Base-by-base conservation (phyloP, 2,113 vertebrate genomes). In the Cardinalis cardinalis region DNA sequence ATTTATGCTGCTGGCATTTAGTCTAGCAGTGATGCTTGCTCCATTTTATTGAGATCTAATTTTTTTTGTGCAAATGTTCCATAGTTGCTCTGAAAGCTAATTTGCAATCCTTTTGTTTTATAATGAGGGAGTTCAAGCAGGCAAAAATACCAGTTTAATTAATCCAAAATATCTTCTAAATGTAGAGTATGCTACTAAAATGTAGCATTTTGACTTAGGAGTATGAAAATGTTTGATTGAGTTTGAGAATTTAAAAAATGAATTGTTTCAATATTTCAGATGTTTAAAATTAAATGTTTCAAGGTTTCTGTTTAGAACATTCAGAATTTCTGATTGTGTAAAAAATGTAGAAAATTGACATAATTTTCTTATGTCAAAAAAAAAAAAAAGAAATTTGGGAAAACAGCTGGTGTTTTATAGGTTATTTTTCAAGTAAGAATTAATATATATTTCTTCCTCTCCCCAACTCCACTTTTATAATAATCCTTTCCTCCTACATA, bases 401-500 rank as follows among this genome's bases (percentile, higher is more conserved):
- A 88, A 86, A 44, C 3, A 43, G 18, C 17, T 64, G 7, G 12
- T 63, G 20, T 32, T 85, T 53, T 40, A 49, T 23, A 46, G 12
- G 16, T 43, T 72, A 60, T 79, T 88, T 92, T 86, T 65, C 23
- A 43, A 77, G 13, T 70, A 34, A 36, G 5, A 58, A 41, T 10
- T 40, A 31, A 53, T 7, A 25, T 26, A 6, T 55, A 52, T 3
- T 63, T 8, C 23, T 46, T 28, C 18, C 4, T 56, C 0, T 24
- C 3, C 4, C 1, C 9, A 24, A 4, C 3, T 11, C 4, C 2
- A 1, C 12, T 71, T 81, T 52, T 60, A 20, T 34, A 59, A 41
- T 40, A 46, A 46, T 38, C 1, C 3, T 86, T 86, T 83, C 29
- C 13, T 58, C 31, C 52, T 61, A 26, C 4, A 1, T 51, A 51